Conservation (phyloP, 2,113 vertebrate genomes). For the Naja naja region DNA sequence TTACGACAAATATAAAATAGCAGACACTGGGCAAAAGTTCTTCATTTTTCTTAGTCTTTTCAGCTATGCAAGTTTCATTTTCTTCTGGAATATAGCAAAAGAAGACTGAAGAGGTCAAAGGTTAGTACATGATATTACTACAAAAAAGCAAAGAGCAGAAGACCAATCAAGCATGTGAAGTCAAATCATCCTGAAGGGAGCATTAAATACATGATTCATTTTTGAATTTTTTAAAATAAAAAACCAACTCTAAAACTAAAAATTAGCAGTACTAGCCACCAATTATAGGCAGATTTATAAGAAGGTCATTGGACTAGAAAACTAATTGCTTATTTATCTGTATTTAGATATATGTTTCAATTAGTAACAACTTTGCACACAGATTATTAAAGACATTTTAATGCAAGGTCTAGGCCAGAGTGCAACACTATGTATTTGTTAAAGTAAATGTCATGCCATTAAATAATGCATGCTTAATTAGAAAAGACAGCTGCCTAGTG, state of each 20-base stretch:
- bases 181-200: neutral
- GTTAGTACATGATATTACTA: neutral
- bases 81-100: neutral
- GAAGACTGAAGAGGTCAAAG: neutral
- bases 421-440: constrained; percentile 30
- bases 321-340: constrained; percentile 13
- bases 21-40: neutral
- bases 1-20: neutral
- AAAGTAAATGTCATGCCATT: constrained; percentile 24
- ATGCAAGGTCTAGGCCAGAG: neutral
- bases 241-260: neutral
- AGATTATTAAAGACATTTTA: constrained; percentile 30
- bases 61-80: neutral
- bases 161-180: neutral
- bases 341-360: neutral
- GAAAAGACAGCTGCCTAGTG: constrained; percentile 41
- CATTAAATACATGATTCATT: constrained; percentile 2
- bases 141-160: neutral
- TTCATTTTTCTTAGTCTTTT: neutral
- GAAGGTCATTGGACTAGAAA: neutral
- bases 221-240: neutral
- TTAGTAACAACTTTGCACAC: constrained; percentile 14
- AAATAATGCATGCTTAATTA: constrained; percentile 53
- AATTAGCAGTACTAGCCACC: neutral
- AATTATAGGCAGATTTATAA: constrained; percentile 18